These are phyloP conservation scores for Matsumyia berberina DNA, from an alignment of 2,888 invertebrate genomes.

Conservation along the genomic window DNA sequence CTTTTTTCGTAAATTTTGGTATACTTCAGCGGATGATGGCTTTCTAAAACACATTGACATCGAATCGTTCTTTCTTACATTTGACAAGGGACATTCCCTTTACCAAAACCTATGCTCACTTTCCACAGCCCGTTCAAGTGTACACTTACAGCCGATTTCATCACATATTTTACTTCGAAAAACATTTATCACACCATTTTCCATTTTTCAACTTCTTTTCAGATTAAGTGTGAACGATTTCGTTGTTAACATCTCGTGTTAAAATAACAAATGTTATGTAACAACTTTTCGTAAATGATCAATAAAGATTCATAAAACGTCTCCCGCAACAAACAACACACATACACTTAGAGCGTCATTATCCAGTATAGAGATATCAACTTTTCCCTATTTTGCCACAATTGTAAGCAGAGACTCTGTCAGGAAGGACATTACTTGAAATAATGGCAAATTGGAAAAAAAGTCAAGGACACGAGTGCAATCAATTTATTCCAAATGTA, in stretches of 20 bases:
- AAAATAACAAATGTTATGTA: not conserved
- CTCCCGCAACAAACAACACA: not conserved
- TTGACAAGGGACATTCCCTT: too few species aligned
- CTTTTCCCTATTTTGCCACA: not conserved
- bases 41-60: too few species aligned
- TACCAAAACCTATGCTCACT: too few species aligned
- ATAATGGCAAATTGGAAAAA: conserved; percentile 5
- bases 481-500: conserved; percentile 43
- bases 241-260: not conserved
- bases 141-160: too few species aligned
- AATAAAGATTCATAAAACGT: not conserved
- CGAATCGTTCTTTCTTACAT: too few species aligned
- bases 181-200: too few species aligned
- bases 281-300: not conserved
- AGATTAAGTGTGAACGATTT: not conserved
- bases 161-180: too few species aligned
- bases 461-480: conserved; percentile 42
- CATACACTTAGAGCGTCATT: not conserved
- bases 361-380: conserved; percentile 8
- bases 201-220: too few species aligned
- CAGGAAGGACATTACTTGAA: conserved; percentile 23
- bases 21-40: too few species aligned
- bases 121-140: too few species aligned
- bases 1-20: too few species aligned
- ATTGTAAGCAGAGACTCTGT: conserved; percentile 29